Evolutionary conservation across 2,797 vertebrate genomes (phyloP), one percentile per base, ranked within the genome.

Genomic region (Rhinichthys osculus): DNA sequence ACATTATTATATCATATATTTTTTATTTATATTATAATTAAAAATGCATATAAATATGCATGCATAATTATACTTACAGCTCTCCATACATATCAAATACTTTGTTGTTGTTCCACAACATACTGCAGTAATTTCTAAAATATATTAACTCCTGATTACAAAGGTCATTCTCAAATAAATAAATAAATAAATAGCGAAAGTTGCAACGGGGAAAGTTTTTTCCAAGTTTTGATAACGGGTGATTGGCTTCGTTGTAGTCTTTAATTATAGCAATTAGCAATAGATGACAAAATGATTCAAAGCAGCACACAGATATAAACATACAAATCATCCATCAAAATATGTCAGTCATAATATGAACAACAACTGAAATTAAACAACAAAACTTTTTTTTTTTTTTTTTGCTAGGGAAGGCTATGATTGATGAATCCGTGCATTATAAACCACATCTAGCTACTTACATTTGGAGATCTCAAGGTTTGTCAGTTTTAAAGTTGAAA

Each of bases 241-340:
- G 40, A 67, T 35, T 67, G 62, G 7, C 5, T 81, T 35, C 4
- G 13, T 35, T 81, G 50, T 81, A 70, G 66, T 81, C 44, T 69
- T 81, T 81, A 81, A 54, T 81, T 81, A 54, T 52, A 38, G 33
- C 47, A 38, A 81, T 69, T 52, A 81, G 64, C 64, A 81, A 27
- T n/a, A 52, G 33, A 52, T 38, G 47, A 40, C 30, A 38, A 54
- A 70, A 70, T 69, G 11, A 81, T 52, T 69, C 4, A 40, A 81
- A n/a, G 30, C 21, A 54, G 23, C 54, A 27, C 79, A 70, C 33
- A 54, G 33, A 70, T 81, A 8, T 38, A 52, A 81, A 81, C 79
- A 52, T 38, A 38, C 33, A 70, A 81, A 21, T n/a, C 64, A 81
- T 70, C 47, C 47, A 70, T 54, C 79, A 81, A 54, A 81, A 70